These are phyloP conservation scores for Sericinus montela DNA, from an alignment of 2,888 invertebrate genomes.

Conservation along the genomic window DNA sequence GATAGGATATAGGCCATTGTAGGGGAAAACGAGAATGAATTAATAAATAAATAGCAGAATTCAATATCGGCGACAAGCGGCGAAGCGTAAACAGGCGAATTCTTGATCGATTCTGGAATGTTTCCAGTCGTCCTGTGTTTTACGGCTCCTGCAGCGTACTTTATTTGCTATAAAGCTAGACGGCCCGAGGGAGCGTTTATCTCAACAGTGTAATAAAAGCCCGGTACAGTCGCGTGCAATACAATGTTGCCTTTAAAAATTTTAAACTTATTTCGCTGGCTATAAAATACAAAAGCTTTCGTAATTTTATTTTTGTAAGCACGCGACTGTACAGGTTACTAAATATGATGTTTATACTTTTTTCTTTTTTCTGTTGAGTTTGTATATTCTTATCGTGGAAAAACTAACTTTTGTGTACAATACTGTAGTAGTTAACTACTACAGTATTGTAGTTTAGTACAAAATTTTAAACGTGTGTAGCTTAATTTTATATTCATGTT, in stretches of 20 bases:
- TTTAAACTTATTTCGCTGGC: no score
- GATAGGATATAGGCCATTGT: no score
- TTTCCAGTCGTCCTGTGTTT: constrained; percentile 11
- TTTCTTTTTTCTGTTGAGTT: no score
- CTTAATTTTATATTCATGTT: no score
- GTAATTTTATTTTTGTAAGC: no score
- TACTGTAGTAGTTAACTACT: no score
- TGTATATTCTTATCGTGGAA: no score
- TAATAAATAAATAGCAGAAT: not conserved
- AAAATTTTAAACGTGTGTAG: no score
- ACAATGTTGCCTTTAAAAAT: no score
- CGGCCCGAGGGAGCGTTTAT: constrained; percentile 7
- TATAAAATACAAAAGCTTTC: no score
- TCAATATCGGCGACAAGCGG: not conserved
- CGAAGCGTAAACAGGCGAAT: constrained; percentile 4
- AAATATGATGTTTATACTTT: constrained; percentile 2
- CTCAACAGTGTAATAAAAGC: constrained; percentile 11
- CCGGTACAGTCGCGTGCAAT: not conserved
- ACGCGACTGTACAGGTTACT: not conserved
- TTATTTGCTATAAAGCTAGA: constrained; percentile 8
- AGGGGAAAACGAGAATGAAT: not conserved
- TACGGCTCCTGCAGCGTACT: constrained; percentile 1
- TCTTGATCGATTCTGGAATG: constrained; percentile 13
- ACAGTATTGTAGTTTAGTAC: no score
- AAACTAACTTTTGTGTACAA: no score